phyloP scores from a whole-genome alignment of 2,797 vertebrate species.

The Anomalospiza imberbis region DNA sequence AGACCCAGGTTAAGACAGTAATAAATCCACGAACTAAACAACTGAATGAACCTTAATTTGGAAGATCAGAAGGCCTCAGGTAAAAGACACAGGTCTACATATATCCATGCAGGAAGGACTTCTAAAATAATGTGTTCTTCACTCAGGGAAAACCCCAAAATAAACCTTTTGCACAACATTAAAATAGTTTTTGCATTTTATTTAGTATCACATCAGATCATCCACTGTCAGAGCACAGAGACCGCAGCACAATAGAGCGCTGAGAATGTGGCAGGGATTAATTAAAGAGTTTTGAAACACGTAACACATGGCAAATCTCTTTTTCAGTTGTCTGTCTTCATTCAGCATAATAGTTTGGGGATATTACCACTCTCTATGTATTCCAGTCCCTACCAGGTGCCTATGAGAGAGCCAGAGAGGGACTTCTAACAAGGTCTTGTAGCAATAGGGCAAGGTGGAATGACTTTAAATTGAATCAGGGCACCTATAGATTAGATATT shows the following conservation, averaged over 20 bases:
- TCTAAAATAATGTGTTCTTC: background rate
- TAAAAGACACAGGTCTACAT: background rate
- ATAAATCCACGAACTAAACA: background rate
- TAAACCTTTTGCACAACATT: background rate
- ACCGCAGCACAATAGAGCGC: background rate
- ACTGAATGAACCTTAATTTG: background rate
- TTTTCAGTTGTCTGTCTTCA: background rate
- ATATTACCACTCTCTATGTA: background rate
- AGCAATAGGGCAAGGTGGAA: background rate
- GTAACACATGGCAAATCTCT: background rate
- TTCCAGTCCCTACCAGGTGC: background rate
- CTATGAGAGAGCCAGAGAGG: background rate
- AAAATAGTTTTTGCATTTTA: background rate
- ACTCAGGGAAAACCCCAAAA: background rate
- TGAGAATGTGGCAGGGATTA: background rate
- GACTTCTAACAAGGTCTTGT: background rate
- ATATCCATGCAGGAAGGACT: background rate
- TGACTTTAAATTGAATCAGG: background rate
- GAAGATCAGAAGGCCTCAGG: background rate
- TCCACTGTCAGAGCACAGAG: background rate
- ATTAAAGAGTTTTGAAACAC: background rate
- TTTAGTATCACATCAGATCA: background rate
- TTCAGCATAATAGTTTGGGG: background rate
- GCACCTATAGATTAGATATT: background rate
- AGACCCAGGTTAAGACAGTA: background rate